These are phyloP conservation scores for Natrix natrix DNA, from an alignment of 2,797 vertebrate genomes.

Conservation along the genomic window DNA sequence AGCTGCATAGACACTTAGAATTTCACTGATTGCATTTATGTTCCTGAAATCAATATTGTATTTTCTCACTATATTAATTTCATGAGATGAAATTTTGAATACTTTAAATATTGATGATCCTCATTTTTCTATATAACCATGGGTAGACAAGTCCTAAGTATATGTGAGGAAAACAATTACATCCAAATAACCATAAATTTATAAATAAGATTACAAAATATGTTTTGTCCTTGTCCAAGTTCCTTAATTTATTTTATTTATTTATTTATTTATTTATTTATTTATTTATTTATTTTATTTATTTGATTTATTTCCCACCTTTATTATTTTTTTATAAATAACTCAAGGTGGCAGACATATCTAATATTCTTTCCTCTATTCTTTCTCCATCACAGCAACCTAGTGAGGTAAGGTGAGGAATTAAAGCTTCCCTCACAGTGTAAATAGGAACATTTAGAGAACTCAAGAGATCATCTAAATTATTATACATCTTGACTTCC, in stretches of 20 bases:
- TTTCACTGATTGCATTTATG: conserved; percentile 18
- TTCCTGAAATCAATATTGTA: not conserved
- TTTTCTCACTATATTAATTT: not conserved
- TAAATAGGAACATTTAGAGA: not conserved
- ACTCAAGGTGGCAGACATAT: not conserved
- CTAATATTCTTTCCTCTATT: not conserved
- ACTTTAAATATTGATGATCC: not conserved
- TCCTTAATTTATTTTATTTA: not conserved
- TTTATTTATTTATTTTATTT: not conserved
- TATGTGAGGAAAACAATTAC: not conserved
- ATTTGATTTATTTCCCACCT: not conserved
- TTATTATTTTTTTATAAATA: not conserved
- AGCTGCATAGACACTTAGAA: conserved; percentile 10
- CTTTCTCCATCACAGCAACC: not conserved
- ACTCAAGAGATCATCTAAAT: not conserved
- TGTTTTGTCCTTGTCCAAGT: not conserved
- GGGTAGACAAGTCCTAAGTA: not conserved
- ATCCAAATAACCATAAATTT: not conserved
- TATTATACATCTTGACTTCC: not conserved
- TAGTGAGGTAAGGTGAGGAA: not conserved
- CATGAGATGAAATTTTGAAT: not conserved
- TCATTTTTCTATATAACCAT: not conserved
- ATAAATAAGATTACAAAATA: not conserved
- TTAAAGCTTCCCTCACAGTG: not conserved
- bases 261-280: not conserved